These are phyloP conservation scores for Lynx canadensis DNA, from an alignment of 2,113 vertebrate genomes.

Conservation along the genomic window DNA sequence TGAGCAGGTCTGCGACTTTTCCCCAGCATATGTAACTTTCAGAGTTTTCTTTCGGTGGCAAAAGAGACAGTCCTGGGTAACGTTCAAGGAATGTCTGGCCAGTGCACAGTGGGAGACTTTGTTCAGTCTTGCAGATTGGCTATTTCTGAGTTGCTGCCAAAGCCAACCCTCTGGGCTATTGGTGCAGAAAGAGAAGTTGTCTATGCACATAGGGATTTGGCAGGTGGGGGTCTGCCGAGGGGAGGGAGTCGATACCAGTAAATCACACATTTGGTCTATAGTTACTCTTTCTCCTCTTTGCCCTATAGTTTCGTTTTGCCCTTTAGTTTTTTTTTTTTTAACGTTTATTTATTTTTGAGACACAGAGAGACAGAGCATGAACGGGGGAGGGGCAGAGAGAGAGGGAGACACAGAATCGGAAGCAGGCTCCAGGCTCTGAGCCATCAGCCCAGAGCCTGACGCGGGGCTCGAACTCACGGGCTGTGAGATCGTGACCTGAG, in stretches of 20 bases:
- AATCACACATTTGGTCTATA: neutral
- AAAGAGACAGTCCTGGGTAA: conserved; percentile 39
- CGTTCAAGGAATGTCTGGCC: conserved; percentile 72
- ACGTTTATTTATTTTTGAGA: too few species aligned
- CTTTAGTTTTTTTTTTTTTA: neutral
- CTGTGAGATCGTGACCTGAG: too few species aligned
- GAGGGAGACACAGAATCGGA: too few species aligned
- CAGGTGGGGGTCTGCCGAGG: neutral
- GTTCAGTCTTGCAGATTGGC: conserved; percentile 38
- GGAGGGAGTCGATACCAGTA: neutral
- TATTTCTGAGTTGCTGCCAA: conserved; percentile 50
- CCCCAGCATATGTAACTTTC: neutral
- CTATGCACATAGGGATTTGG: neutral
- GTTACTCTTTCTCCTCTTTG: neutral
- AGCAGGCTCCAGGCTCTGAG: too few species aligned
- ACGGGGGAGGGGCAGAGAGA: too few species aligned
- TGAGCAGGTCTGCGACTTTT: neutral
- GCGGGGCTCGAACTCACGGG: too few species aligned
- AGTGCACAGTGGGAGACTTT: conserved; percentile 67
- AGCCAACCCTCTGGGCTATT: conserved; percentile 1
- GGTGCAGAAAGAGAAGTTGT: conserved; percentile 49
- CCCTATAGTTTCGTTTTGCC: neutral
- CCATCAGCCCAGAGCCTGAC: too few species aligned
- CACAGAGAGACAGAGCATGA: too few species aligned
- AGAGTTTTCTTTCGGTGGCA: conserved; percentile 41